phyloP scores from a whole-genome alignment of 1,140 invertebrate species.

The Eulimnadia texana region DNA sequence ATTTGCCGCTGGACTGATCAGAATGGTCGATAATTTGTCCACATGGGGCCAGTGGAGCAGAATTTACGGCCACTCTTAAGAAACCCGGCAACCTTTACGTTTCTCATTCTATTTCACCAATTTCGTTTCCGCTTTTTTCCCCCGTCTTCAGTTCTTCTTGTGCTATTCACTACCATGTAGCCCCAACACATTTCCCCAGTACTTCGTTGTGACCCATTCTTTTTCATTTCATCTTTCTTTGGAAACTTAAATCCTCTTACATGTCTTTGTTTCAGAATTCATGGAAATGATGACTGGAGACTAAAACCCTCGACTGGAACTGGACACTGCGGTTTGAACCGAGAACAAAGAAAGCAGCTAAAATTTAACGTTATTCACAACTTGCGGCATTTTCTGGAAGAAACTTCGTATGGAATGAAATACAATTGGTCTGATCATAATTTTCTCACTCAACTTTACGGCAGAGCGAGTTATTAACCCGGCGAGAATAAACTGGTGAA shows the following conservation, averaged over 20 bases:
- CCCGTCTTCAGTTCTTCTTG: too few relatives aligned
- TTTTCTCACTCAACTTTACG: too few relatives aligned
- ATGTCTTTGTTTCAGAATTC: conserved; percentile 24
- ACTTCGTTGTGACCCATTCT: neutral
- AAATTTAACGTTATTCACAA: neutral
- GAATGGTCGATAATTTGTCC: neutral
- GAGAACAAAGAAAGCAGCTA: neutral
- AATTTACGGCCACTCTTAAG: neutral
- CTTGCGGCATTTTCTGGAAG: neutral
- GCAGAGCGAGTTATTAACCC: too few relatives aligned
- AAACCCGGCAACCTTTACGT: neutral
- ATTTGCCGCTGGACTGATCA: neutral
- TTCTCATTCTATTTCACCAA: neutral
- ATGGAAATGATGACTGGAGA: conserved; percentile 34
- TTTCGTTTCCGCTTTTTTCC: neutral
- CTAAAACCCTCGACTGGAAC: conserved; percentile 26
- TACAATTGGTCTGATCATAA: too few relatives aligned
- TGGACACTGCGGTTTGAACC: neutral
- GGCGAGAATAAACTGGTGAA: too few relatives aligned
- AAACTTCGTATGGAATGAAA: too few relatives aligned
- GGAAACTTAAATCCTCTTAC: neutral
- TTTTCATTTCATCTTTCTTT: neutral
- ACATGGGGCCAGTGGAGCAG: neutral
- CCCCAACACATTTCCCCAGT: neutral
- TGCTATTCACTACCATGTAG: too few relatives aligned